Base-by-base conservation (phyloP, 2,888 invertebrate genomes). In the Phyto melanocephala region DNA sequence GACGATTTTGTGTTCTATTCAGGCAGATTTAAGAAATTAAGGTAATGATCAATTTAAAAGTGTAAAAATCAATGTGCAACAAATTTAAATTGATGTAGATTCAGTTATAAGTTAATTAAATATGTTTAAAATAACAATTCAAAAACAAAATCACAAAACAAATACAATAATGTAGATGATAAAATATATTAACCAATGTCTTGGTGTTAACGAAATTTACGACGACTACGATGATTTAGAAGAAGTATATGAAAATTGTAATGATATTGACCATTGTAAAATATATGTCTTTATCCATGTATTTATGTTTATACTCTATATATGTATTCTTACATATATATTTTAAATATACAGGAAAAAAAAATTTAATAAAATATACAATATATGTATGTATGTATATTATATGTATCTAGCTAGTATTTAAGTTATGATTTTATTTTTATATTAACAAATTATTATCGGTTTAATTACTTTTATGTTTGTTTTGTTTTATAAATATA, bases 361-460 rank as follows among this genome's bases (percentile, higher is more conserved):
- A 56, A 47, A 70, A 35, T 24, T 58, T 24, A 4, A 56, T 56
- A 37, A 68, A 60, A 17, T 7, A 28, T 58, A 50, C 13, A 60
- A 35, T n/a, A 67, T 54, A 74, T 45, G 56, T 37, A 63, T 28
- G n/a, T 56, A 42, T 62, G 40, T 79, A 22, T 72, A 72, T 65
- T 78, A 63, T 82, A 79, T 81, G 78, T 81, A 68, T 62, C 75
- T 82, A 82, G 71, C 22, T 82, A 82, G 71, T 24, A 45, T 79
- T 76, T 82, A 82, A 79, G 79, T 82, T 76, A 71, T 71, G 79
- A 71, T 79, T 82, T 70, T 74, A 17, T 45, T 60, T 62, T 70
- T 45, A 45, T 50, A 56, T 52, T 28, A n/a, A 56, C 24, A 56
- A 17, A n/a, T 37, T 28, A 63, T 47, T 37, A 35, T 52, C 63